Evolutionary conservation across 37 sponge, comb jelly and placozoan genomes (phyloP).

Genomic region (Cladorhizidae sp.): DNA sequence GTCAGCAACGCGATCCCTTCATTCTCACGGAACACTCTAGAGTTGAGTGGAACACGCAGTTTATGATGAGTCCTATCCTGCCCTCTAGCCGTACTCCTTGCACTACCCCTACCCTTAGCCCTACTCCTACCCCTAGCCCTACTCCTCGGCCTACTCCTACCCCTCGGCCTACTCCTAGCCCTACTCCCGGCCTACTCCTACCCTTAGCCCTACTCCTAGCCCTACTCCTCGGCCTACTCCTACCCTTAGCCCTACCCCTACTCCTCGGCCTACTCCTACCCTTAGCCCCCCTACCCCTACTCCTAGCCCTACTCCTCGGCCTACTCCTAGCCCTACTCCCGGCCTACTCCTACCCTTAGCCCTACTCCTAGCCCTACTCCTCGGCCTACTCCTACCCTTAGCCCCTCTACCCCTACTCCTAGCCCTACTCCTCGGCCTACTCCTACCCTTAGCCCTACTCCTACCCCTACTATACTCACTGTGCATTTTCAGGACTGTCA

Average conservation of each 20-base stretch:
- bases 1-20: conserved; percentile 47
- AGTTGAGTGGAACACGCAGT: background rate
- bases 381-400: background rate
- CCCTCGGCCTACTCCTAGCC: no score
- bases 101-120: no score
- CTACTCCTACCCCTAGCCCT: background rate
- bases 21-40: conserved; percentile 48
- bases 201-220: background rate
- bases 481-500: conserved; percentile 66
- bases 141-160: background rate
- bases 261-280: no score
- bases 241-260: no score
- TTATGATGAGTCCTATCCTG: no score
- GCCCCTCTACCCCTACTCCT: no score
- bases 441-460: background rate
- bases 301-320: background rate
- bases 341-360: background rate
- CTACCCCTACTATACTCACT: conserved; percentile 12
- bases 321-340: no score
- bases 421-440: background rate
- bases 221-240: no score
- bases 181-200: background rate
- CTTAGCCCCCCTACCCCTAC: background rate
- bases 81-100: no score
- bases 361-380: background rate